Conservation (phyloP, 2,113 vertebrate genomes). For the Lepus europaeus region DNA sequence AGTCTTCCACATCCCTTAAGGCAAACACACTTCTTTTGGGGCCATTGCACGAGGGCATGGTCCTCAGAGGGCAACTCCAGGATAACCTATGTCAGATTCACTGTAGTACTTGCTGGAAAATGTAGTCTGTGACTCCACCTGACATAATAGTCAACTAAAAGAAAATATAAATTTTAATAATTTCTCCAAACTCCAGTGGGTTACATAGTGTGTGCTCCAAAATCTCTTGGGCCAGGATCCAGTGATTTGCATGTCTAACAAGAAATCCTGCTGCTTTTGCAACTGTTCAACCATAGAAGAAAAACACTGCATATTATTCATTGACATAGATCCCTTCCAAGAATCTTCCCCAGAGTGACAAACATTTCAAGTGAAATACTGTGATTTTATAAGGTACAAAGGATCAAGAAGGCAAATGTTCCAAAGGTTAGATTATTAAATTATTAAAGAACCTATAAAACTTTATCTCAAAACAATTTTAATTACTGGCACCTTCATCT, state of each 20-base stretch:
- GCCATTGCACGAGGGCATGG: background rate
- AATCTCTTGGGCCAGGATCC: background rate
- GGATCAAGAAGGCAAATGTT: background rate
- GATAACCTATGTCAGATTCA: background rate
- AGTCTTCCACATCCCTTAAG: background rate
- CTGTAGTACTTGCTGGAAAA: background rate
- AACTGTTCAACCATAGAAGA: background rate
- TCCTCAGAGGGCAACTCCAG: background rate
- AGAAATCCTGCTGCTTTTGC: background rate
- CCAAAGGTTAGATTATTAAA: background rate
- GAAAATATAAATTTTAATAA: background rate
- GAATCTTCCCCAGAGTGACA: background rate
- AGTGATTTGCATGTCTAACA: background rate
- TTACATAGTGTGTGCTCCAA: background rate
- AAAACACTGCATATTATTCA: background rate
- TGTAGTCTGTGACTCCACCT: background rate
- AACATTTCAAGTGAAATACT: constrained; percentile 13
- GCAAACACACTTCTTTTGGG: background rate
- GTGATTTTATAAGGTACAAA: constrained; percentile 13
- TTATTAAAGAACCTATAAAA: constrained; percentile 20
- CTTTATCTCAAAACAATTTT: background rate
- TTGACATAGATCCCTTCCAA: background rate
- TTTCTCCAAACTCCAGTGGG: background rate
- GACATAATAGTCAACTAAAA: background rate
- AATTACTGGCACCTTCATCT: background rate